Conservation (phyloP, 2,113 vertebrate genomes). For the Muntiacus muntjak region DNA sequence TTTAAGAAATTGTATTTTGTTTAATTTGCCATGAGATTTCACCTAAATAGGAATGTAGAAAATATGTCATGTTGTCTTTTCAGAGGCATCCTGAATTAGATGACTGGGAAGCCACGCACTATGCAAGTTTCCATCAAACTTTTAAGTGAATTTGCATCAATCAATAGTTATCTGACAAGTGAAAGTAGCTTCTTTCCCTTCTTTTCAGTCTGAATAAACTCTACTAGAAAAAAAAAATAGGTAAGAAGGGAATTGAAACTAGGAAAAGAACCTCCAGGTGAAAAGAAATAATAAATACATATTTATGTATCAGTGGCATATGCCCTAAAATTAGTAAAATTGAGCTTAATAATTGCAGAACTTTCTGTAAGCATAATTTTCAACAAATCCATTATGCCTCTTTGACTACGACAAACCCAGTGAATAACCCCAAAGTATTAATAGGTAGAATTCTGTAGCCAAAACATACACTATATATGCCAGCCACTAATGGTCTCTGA, state of each 20-base stretch:
- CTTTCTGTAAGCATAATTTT: not conserved
- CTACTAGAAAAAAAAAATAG: not conserved
- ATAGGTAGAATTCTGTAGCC: not conserved
- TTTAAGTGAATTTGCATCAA: not conserved
- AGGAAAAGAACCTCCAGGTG: not conserved
- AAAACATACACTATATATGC: not conserved
- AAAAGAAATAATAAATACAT: not conserved
- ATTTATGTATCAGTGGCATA: not conserved
- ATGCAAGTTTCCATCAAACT: not conserved
- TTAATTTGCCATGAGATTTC: not conserved
- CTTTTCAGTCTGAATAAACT: not conserved
- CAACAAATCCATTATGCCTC: not conserved
- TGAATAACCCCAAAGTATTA: not conserved
- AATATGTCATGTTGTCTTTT: not conserved
- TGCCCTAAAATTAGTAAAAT: not conserved
- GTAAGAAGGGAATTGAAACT: not conserved
- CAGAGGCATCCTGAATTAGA: not conserved
- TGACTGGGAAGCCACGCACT: not conserved
- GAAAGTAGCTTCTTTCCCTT: not conserved
- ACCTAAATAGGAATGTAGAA: not conserved
- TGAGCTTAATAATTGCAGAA: not conserved
- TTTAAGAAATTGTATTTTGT: not conserved
- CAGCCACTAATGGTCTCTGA: not conserved
- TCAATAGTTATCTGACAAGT: not conserved
- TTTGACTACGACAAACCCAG: not conserved